phyloP scores from a whole-genome alignment of 1,140 invertebrate genomes.

The Halesus radiatus region DNA sequence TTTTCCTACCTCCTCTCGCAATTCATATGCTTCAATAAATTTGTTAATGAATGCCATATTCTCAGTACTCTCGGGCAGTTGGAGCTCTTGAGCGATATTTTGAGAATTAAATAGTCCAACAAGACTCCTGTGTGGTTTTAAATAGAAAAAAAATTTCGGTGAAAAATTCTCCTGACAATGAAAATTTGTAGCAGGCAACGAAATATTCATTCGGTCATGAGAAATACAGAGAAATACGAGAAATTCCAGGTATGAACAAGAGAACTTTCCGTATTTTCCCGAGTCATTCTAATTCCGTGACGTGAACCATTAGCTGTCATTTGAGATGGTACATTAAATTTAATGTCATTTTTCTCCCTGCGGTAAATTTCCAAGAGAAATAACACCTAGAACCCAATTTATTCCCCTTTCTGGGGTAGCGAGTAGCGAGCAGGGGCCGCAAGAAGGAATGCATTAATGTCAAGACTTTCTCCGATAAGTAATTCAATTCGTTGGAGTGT shows the following conservation, averaged over 20 bases:
- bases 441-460: conserved; percentile 15
- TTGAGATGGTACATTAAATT: conserved; percentile 22
- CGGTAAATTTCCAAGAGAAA: conserved; percentile 21
- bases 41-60: no score
- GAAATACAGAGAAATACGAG: no score
- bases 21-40: no score
- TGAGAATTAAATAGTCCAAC: no score
- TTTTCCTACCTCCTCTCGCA: no score
- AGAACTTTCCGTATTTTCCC: conserved; percentile 2
- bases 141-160: no score
- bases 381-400: conserved; percentile 8
- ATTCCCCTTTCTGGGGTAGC: background rate
- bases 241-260: background rate
- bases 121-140: no score
- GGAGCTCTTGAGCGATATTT: no score
- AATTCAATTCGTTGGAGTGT: background rate
- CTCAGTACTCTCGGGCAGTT: no score
- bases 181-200: no score
- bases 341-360: conserved; percentile 17
- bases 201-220: no score
- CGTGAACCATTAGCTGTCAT: conserved; percentile 22
- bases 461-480: background rate
- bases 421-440: background rate
- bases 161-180: no score
- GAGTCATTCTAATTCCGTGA: conserved; percentile 7